Percentiles rank a stretch among this genome's conserved stretches.
phyloP scores from a whole-genome alignment of 2,888 invertebrate species.

The Philhelius pedissequus region DNA sequence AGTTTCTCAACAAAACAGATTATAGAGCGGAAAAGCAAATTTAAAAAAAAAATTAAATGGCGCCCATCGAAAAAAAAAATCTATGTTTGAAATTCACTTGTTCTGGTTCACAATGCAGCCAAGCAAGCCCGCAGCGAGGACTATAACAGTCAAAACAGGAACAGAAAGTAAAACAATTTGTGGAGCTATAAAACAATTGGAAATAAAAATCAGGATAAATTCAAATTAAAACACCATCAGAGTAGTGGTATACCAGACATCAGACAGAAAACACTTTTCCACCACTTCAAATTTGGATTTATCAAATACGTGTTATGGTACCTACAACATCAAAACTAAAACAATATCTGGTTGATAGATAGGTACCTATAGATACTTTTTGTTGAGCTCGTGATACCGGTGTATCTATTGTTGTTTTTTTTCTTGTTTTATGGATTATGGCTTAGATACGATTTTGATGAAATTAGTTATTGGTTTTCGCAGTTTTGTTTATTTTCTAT shows the following conservation, averaged over 20 bases:
- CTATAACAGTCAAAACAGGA: background rate
- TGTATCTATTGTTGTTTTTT: conserved; percentile 18
- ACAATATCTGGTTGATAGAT: too few relatives aligned
- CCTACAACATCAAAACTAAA: background rate
- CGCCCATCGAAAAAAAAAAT: background rate
- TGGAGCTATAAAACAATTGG: conserved; percentile 4
- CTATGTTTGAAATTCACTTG: background rate
- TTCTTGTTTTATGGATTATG: conserved; percentile 32
- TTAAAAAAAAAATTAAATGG: background rate
- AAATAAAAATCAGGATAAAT: background rate
- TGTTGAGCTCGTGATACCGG: conserved; percentile 29
- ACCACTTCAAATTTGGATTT: conserved; percentile 36
- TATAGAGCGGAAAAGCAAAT: background rate
- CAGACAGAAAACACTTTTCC: conserved; percentile 31
- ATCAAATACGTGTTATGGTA: background rate
- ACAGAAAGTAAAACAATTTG: conserved; percentile 19
- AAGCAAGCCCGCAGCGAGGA: background rate
- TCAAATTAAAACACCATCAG: conserved; percentile 12
- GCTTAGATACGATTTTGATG: conserved; percentile 7
- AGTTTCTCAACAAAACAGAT: background rate
- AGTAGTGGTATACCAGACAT: background rate
- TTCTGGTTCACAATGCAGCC: background rate
- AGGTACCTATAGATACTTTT: background rate
- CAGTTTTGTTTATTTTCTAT: conserved; percentile 62
- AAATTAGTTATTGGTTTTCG: conserved; percentile 44